Evolutionary conservation across 2,113 vertebrate species (phyloP), one percentile per base, ranked within the genome.

Genomic region (Chiloscyllium plagiosum): DNA sequence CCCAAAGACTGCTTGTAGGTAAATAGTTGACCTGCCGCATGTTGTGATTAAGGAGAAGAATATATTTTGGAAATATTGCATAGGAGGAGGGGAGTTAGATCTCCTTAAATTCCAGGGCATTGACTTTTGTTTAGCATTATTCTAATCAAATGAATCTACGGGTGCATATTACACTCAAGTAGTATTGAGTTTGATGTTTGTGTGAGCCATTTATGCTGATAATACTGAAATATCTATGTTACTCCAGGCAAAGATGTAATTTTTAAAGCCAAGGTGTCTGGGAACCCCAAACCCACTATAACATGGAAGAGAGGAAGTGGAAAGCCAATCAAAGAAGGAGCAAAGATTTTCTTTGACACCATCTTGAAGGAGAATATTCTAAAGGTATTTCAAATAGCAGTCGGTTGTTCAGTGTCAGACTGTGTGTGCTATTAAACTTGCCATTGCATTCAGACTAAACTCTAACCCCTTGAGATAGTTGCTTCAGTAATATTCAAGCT

Each of bases 301-400:
- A 96, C 47, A 86, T 97, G 97, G 97, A 96, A 97, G 96, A 96
- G 96, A 96, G 96, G 97, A 56, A 97, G 96, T 0, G 97, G 94
- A 19, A 90, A 96, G 61, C 96, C 96, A 42, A 89, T 97, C 96
- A 97, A 97, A 65, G 97, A 97, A 95, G 94, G 96, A 0, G 96
- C 96, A 56, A 97, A 96, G 96, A 96, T 96, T 24, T 97, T 96
- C 97, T 97, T 96, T 12, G 96, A 97, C 96, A 96, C 96, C 96
- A 96, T 97, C 96, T 97, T 97, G 96, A 97, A 97, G 50, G 96
- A 97, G 33, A 95, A 97, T 17, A 29, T 97, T 29, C 97, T 98
- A 96, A 98, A 98, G 97, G 96, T 98, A 96, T 93, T 19, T 66
- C 33, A 92, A 7, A 66, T 33, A 93, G 4, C 33, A 93, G 4